These are phyloP conservation scores for Pterostichus madidus DNA, from an alignment of 2,888 invertebrate species.

Conservation along the genomic window DNA sequence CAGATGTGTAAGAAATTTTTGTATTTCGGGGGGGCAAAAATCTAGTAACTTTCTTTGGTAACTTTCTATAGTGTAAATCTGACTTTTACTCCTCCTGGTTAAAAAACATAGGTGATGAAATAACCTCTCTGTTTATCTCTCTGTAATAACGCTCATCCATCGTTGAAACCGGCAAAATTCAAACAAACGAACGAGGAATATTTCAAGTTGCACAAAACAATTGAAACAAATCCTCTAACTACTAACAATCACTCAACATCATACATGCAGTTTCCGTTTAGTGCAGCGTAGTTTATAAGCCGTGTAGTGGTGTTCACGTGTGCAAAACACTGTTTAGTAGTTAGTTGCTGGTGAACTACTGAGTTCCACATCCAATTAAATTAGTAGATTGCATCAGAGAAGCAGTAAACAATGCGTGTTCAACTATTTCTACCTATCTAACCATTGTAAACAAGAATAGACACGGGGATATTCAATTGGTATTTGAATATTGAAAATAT, in stretches of 20 bases:
- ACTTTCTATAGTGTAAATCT: too few relatives aligned
- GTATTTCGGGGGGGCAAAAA: too few relatives aligned
- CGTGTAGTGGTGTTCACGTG: background rate
- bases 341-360: constrained; percentile 35
- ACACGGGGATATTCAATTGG: too few relatives aligned
- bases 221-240: background rate
- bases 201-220: background rate
- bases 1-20: too few relatives aligned
- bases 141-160: too few relatives aligned
- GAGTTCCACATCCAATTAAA: constrained; percentile 19
- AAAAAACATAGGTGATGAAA: too few relatives aligned
- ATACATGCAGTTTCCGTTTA: background rate
- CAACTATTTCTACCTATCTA: constrained; percentile 22
- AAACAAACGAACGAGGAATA: background rate
- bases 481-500: too few relatives aligned
- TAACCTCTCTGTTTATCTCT: too few relatives aligned
- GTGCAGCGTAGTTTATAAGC: constrained; percentile 17
- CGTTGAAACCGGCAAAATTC: too few relatives aligned
- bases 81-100: too few relatives aligned
- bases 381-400: constrained; percentile 9
- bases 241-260: constrained; percentile 13
- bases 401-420: constrained; percentile 12
- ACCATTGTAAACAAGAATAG: background rate
- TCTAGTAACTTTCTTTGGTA: too few relatives aligned
- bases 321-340: too few relatives aligned